Conservation (phyloP, 1,140 invertebrate genomes). For the Nilaparvata lugens region DNA sequence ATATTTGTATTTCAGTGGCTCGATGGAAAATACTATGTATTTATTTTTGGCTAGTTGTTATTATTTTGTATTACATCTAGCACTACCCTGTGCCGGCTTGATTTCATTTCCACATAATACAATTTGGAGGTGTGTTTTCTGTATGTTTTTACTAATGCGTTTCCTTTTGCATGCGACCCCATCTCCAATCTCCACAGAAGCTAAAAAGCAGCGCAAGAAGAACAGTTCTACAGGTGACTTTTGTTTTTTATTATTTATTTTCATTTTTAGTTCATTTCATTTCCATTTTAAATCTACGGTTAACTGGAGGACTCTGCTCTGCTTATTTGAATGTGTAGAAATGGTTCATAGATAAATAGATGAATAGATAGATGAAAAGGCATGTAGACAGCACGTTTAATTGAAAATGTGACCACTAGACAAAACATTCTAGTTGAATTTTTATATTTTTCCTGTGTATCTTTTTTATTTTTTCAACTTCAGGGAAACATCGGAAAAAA, state of each 20-base stretch:
- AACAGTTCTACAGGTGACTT: constrained; percentile 76
- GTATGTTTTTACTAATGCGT: constrained; percentile 29
- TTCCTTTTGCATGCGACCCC: constrained; percentile 34
- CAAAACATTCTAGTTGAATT: too few species aligned
- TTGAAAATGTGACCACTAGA: too few species aligned
- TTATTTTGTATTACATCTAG: background rate
- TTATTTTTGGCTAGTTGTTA: too few species aligned
- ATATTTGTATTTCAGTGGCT: too few species aligned
- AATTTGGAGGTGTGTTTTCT: constrained; percentile 11
- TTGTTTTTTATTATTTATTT: constrained; percentile 23
- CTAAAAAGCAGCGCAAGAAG: constrained; percentile 85
- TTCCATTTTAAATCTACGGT: background rate
- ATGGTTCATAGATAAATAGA: background rate
- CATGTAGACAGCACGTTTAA: too few species aligned
- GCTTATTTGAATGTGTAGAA: background rate
- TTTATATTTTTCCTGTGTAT: too few species aligned
- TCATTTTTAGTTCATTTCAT: constrained; percentile 14
- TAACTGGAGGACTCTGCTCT: background rate
- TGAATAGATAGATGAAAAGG: too few species aligned
- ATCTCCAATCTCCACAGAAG: constrained; percentile 50
- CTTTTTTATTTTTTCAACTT: too few species aligned
- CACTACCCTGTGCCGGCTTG: background rate
- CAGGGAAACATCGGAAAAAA: too few species aligned
- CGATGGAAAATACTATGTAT: too few species aligned
- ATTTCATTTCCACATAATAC: background rate